phyloP scores from a whole-genome alignment of 2,797 vertebrate species.

The Mustela erminea region DNA sequence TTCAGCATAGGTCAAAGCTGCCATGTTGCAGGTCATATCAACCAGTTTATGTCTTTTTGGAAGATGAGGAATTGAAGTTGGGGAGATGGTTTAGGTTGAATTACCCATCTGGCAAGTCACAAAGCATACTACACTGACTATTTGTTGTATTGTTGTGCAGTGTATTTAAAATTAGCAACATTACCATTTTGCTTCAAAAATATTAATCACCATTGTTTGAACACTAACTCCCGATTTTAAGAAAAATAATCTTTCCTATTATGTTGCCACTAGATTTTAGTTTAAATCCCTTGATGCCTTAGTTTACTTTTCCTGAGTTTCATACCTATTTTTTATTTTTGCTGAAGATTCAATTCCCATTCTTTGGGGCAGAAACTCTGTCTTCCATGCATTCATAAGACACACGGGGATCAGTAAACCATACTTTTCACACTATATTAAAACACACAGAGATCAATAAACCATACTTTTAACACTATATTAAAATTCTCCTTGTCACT shows the following conservation, averaged over 20 bases:
- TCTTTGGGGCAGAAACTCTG: not conserved
- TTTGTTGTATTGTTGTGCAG: not conserved
- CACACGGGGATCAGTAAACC: not conserved
- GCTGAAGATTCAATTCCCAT: not conserved
- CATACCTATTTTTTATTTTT: not conserved
- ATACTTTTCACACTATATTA: not conserved
- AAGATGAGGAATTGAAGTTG: not conserved
- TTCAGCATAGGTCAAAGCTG: not conserved
- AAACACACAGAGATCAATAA: not conserved
- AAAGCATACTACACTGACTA: not conserved
- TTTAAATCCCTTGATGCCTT: not conserved
- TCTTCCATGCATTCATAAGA: not conserved
- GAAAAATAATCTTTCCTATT: not conserved
- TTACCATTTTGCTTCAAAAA: slow-evolving; percentile 14
- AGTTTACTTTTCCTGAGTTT: slow-evolving; percentile 20
- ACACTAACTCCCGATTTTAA: not conserved
- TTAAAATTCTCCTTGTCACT: not conserved
- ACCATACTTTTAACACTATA: not conserved
- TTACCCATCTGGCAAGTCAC: not conserved
- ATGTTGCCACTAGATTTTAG: not conserved
- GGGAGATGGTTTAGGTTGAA: not conserved
- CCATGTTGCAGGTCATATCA: not conserved
- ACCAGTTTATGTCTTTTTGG: not conserved
- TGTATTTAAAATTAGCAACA: not conserved
- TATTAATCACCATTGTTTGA: slow-evolving; percentile 5